Conservation (phyloP, 2,113 vertebrate genomes). For the Orientallactaga bullata region DNA sequence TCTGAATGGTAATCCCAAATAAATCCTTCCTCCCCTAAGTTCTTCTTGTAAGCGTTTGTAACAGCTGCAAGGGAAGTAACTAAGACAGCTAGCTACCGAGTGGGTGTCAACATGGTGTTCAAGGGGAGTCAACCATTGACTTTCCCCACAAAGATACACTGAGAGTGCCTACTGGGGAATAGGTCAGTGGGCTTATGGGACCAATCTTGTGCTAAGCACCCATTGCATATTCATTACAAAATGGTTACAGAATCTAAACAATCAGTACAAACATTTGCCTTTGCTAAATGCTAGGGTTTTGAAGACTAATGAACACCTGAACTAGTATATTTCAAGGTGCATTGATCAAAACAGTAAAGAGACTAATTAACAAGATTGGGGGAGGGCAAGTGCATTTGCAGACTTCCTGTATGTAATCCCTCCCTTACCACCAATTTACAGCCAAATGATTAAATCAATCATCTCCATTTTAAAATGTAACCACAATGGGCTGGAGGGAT, state of each 20-base stretch:
- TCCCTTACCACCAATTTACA: neutral
- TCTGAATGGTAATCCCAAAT: too few species aligned
- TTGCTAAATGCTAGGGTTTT: conserved; percentile 28
- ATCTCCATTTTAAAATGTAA: neutral
- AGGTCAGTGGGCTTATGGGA: neutral
- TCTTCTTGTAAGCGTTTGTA: too few species aligned
- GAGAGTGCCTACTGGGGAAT: neutral
- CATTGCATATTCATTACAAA: conserved; percentile 19
- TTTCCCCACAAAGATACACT: neutral
- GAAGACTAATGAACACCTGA: neutral
- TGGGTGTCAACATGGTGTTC: neutral
- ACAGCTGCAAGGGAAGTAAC: too few species aligned
- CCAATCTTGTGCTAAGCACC: neutral
- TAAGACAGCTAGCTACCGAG: neutral
- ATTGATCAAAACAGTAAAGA: neutral
- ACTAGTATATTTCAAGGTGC: neutral
- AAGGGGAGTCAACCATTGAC: neutral
- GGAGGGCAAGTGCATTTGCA: neutral
- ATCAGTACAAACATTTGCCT: conserved; percentile 3
- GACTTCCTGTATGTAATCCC: neutral
- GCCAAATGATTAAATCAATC: neutral
- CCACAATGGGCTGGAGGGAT: too few species aligned
- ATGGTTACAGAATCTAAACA: too few species aligned
- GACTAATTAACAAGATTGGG: neutral
- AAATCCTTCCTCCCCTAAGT: too few species aligned